phyloP scores from a whole-genome alignment of 2,797 vertebrate genomes.

The Poecile montanus region DNA sequence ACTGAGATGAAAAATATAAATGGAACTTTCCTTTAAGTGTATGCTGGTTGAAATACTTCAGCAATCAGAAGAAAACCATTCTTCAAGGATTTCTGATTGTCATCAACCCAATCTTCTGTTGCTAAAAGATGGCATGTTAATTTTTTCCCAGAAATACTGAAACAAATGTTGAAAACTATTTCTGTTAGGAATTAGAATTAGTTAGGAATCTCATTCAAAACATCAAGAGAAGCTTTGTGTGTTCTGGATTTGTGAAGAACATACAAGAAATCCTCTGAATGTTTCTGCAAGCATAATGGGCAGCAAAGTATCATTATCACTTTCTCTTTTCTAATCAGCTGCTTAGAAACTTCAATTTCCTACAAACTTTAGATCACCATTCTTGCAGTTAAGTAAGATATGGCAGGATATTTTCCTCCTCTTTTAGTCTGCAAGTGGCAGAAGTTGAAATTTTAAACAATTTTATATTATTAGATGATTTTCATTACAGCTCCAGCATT shows the following conservation, averaged over 20 bases:
- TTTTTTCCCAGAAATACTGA: not conserved
- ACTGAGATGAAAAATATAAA: not conserved
- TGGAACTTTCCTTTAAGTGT: not conserved
- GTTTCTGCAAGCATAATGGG: not conserved
- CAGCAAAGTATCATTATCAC: not conserved
- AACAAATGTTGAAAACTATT: not conserved
- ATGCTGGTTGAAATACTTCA: not conserved
- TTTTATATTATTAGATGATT: not conserved
- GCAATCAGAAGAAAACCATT: not conserved
- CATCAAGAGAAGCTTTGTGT: not conserved
- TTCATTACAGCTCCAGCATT: not conserved
- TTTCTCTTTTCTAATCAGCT: not conserved
- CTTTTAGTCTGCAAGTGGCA: not conserved
- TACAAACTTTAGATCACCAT: not conserved
- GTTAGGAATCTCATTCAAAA: not conserved
- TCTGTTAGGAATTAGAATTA: not conserved
- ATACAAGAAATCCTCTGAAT: not conserved
- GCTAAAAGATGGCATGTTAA: not conserved
- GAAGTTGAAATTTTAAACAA: not conserved
- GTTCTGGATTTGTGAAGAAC: not conserved
- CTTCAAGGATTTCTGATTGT: not conserved
- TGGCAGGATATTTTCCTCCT: rapidly evolving
- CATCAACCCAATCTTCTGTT: not conserved
- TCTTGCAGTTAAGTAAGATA: not conserved
- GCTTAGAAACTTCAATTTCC: not conserved